Conservation (phyloP, 1,140 invertebrate species). For the Zaprionus ghesquierei region DNA sequence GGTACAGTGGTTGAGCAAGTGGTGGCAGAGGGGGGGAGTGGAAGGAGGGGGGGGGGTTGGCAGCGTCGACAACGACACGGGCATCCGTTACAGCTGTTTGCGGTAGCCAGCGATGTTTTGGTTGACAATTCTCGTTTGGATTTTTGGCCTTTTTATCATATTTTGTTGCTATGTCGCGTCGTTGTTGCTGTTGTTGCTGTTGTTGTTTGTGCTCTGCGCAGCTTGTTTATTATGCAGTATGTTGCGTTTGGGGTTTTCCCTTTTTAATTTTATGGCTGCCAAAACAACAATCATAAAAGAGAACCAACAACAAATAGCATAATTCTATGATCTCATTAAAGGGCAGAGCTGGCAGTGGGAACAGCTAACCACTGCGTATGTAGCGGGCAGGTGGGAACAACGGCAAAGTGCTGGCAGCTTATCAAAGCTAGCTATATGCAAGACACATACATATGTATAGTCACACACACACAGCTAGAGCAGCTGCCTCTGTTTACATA, state of each 20-base stretch:
- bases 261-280: constrained; percentile 46
- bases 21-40: background rate
- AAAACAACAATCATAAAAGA: constrained; percentile 35
- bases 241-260: constrained; percentile 39
- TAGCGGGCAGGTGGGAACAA: background rate
- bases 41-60: background rate
- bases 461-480: too few species aligned
- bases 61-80: constrained; percentile 14
- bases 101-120: constrained; percentile 69
- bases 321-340: constrained; percentile 64
- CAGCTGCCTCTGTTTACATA: too few species aligned
- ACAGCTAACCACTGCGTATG: too few species aligned
- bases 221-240: constrained; percentile 75
- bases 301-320: constrained; percentile 47
- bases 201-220: constrained; percentile 13
- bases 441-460: too few species aligned
- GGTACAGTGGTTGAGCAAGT: background rate
- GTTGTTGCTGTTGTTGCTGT: constrained; percentile 31
- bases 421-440: background rate
- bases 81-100: constrained; percentile 73
- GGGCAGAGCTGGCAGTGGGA: background rate
- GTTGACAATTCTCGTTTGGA: constrained; percentile 71
- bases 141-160: constrained; percentile 67
- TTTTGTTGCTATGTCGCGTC: constrained; percentile 11
- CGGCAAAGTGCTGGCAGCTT: background rate